phyloP scores from a whole-genome alignment of 2,888 invertebrate species.

The Polyommatus iphigenia region DNA sequence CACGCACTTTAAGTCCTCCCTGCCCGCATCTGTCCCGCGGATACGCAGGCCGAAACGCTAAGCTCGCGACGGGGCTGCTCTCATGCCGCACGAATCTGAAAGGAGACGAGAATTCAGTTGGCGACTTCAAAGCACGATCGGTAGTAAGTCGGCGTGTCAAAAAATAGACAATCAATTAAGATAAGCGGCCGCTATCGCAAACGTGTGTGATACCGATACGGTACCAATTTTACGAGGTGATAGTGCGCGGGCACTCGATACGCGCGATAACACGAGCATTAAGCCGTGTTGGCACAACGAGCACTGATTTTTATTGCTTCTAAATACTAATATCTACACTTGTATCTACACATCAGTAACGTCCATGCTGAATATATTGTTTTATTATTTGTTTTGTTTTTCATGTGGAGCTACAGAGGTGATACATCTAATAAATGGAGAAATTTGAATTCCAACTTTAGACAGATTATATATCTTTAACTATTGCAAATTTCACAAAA shows the following conservation, averaged over 20 bases:
- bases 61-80: slow-evolving; percentile 1
- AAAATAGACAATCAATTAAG: slow-evolving; percentile 77
- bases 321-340: slow-evolving; percentile 58
- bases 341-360: not conserved
- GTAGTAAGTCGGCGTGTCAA: slow-evolving; percentile 62
- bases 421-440: too few relatives aligned
- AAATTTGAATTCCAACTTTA: not conserved
- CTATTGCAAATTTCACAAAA: too few relatives aligned
- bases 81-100: slow-evolving; percentile 63
- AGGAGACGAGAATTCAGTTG: slow-evolving; percentile 38
- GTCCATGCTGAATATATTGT: not conserved
- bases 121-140: slow-evolving; percentile 56
- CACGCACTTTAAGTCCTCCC: slow-evolving; percentile 73
- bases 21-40: slow-evolving; percentile 63
- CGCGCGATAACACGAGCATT: slow-evolving; percentile 69
- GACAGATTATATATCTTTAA: not conserved
- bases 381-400: not conserved
- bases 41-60: slow-evolving; percentile 31
- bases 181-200: slow-evolving; percentile 71
- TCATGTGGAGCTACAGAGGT: not conserved
- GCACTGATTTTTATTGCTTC: slow-evolving; percentile 75
- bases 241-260: slow-evolving; percentile 71
- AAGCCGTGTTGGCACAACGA: slow-evolving; percentile 70
- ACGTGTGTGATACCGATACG: slow-evolving; percentile 72
- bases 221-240: slow-evolving; percentile 77